These are phyloP conservation scores for Elanus axillaris DNA, from an alignment of 2,113 vertebrate genomes.

Conservation along the genomic window DNA sequence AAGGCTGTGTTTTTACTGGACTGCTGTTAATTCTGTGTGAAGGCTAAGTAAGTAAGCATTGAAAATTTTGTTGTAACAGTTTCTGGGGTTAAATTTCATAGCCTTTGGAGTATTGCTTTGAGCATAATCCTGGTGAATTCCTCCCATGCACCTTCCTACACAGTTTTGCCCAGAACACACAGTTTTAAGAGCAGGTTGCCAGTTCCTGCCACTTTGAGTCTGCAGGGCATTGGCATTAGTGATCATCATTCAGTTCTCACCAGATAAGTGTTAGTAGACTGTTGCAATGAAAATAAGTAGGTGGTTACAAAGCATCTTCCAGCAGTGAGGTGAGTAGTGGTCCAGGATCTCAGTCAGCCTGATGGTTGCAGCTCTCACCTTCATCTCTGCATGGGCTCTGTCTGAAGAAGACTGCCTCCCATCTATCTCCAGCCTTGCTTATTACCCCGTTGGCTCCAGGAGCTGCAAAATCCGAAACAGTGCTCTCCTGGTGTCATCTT, in stretches of 20 bases:
- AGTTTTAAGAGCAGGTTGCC: not conserved
- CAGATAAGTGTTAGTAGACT: not conserved
- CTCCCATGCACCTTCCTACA: not conserved
- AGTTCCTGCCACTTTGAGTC: not conserved
- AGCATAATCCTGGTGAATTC: not conserved
- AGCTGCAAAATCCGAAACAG: not conserved
- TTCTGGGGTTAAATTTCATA: not conserved
- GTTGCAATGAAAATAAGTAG: not conserved
- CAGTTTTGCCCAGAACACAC: not conserved
- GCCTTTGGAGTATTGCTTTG: not conserved
- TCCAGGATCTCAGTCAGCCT: not conserved
- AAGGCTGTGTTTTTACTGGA: slow-evolving; percentile 57
- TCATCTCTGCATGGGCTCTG: not conserved
- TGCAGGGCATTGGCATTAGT: not conserved
- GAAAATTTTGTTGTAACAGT: not conserved
- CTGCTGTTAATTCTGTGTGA: not conserved
- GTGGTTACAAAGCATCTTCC: not conserved
- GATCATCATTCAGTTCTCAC: not conserved
- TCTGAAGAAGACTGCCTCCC: not conserved
- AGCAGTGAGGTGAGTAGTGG: not conserved
- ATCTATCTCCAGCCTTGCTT: not conserved
- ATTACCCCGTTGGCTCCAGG: not conserved
- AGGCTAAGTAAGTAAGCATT: not conserved
- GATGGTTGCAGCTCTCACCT: not conserved
- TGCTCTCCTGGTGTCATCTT: not conserved